Conservation (phyloP, 2,797 vertebrate genomes). For the Chelmon rostratus region DNA sequence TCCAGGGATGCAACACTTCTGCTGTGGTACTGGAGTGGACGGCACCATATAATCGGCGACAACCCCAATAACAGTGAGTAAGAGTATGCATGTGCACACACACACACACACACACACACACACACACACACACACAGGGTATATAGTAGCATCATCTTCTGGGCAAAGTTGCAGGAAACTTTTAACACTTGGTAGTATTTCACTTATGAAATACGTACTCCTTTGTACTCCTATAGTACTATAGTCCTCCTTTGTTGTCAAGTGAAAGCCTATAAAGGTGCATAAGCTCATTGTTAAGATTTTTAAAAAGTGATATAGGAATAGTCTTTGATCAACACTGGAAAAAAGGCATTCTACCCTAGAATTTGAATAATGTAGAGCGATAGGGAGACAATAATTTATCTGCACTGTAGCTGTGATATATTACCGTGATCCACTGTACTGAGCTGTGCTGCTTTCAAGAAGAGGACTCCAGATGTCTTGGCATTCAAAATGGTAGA, state of each 20-base stretch:
- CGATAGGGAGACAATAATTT: constrained; percentile 45
- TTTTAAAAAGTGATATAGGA: constrained; percentile 15
- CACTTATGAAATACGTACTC: too few relatives aligned
- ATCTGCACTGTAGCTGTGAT: constrained; percentile 56
- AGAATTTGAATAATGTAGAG: constrained; percentile 47
- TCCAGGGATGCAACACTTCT: constrained; percentile 95
- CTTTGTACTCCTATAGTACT: too few relatives aligned
- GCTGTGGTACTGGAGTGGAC: constrained; percentile 98
- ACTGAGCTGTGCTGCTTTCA: constrained; percentile 54
- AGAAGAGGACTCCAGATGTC: constrained; percentile 62
- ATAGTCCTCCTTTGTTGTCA: constrained; percentile 3
- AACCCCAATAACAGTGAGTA: constrained; percentile 97
- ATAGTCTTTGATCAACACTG: constrained; percentile 50
- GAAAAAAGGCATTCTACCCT: constrained; percentile 28
- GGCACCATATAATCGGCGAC: constrained; percentile 98
- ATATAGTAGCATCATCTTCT: background rate
- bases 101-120: background rate
- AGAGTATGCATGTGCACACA: background rate
- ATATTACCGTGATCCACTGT: constrained; percentile 53
- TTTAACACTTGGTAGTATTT: background rate
- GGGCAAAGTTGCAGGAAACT: background rate
- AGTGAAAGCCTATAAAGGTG: constrained; percentile 4
- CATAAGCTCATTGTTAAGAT: background rate
- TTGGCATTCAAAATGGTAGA: constrained; percentile 52
- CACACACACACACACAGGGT: background rate